Evolutionary conservation across 2,113 vertebrate species (phyloP), one percentile per base, ranked within the genome.

Genomic region (Phyllostomus hastatus): DNA sequence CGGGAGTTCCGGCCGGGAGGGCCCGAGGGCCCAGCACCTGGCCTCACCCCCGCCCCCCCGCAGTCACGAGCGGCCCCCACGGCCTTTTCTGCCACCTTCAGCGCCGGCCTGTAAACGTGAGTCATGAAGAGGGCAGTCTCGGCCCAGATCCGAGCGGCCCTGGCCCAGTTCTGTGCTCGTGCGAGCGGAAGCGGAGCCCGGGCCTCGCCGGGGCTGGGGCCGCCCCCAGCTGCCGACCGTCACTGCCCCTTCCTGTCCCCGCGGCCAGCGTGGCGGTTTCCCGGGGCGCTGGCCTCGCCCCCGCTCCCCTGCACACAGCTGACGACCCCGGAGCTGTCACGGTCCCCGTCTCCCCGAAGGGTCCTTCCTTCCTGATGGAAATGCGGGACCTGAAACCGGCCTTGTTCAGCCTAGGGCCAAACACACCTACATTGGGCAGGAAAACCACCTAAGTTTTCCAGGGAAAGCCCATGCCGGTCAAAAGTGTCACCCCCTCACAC

Each of bases 321-420:
- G 96, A 91, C 96, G 80, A n/a, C n/a, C n/a, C 97, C 26, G 91
- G 75, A 0, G 1, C 95, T 96, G 94, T 97, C 98, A 96, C 90
- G 78, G 83, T 93, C 2, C 0, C 48, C 61, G 33, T 97, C 97
- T 98, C 96, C 97, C 97, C 95, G 87, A 92, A 88, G 64, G 64
- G 61, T 92, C 66, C 96, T 70, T 96, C 96, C 98, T 97, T 98
- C 97, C 97, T 95, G 0, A 1, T 33, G 93, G 98, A 98, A 98
- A 61, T 12, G 59, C 96, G 97, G 94, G 92, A 97, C 97, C 97
- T 98, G 95, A 98, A 98, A 92, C 94, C 97, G 97, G 94, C 84
- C 96, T 97, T 98, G 98, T 98, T 98, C 98, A 95, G 98, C 98
- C 98, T 80, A 96, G 97, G 98, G 99, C 98, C 96, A 98, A 98